Conservation (phyloP, 2,113 vertebrate genomes). For the Turnix velox region DNA sequence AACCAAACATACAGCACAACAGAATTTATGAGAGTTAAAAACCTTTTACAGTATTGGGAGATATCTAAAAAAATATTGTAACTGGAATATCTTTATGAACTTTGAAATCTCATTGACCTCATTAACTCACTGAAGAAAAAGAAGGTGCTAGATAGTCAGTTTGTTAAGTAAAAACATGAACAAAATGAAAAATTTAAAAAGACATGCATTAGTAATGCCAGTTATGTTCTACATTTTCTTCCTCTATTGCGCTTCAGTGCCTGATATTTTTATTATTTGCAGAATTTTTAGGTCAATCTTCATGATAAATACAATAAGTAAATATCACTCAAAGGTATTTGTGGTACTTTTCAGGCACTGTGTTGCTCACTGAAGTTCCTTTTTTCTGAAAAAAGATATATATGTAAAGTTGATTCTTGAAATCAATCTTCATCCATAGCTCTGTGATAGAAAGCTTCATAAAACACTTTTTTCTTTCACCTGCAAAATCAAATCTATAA, state of each 20-base stretch:
- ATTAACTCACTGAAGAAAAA: not conserved
- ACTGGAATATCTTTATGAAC: not conserved
- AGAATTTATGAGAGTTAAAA: not conserved
- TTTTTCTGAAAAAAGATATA: not conserved
- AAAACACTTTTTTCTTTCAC: conserved; percentile 27
- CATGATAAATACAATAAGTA: not conserved
- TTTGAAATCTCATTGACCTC: not conserved
- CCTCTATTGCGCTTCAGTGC: not conserved
- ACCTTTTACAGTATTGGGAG: not conserved
- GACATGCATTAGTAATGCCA: not conserved
- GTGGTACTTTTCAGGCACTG: not conserved
- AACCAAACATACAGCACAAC: not conserved
- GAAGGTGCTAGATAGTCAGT: not conserved
- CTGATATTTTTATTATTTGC: not conserved
- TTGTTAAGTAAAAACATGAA: not conserved
- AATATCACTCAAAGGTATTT: not conserved
- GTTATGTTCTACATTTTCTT: not conserved
- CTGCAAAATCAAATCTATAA: conserved; percentile 43
- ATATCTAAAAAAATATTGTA: fast-evolving
- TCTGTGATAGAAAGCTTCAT: conserved; percentile 47
- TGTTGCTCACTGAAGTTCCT: not conserved
- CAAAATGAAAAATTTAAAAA: not conserved
- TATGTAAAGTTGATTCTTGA: not conserved
- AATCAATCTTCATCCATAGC: conserved; percentile 56
- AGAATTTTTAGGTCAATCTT: conserved; percentile 10